Evolutionary conservation across 2,113 vertebrate species (phyloP), one percentile per base, ranked within the genome.

Genomic region (Cygnus buccinator): DNA sequence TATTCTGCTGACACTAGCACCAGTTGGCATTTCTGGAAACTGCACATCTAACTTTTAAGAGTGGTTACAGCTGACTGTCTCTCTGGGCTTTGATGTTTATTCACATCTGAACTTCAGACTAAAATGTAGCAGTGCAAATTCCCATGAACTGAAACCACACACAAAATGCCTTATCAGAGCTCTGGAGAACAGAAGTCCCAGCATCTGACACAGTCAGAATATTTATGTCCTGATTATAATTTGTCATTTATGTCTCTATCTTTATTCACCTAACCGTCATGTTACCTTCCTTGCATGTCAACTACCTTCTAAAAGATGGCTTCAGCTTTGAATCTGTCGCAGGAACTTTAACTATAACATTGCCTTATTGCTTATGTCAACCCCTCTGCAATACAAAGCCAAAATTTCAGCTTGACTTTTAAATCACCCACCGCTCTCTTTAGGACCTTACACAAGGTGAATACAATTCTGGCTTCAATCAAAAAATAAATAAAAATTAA

Each of bases 1-100:
- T 89, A 14, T 74, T 93, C 76, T 86, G 87, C 90, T 93, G 92
- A 86, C 82, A 57, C 39, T 25, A 61, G 20, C 67, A 63, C 41
- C 13, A 31, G 23, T 15, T 2, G 2, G 63, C 72, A 54, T 74
- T 89, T 88, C 87, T 92, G 71, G 29, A 83, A 92, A 78, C 65
- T n/a, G 46, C 54, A 71, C 29, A 3, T 54, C 57, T 37, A 94
- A 57, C 80, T 89, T 93, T 25, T 58, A 41, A 87, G 58, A 72
- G 48, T 58, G 67, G 77, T 54, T 85, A 68, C 33, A 68, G 50
- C 54, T 83, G 67, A 89, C 68, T 96, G 84, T 86, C 71, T 59
- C 31, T 85, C 25, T 63, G 43, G 70, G 63, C 92, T 96, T 94
- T 96, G 87, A 91, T 91, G 48, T 89, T 95, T 91, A 75, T 93